A percentile compares a stretch with the other conserved stretches of the same genome.
Conservation (phyloP, 2,888 invertebrate genomes). For the Dicycla oo region DNA sequence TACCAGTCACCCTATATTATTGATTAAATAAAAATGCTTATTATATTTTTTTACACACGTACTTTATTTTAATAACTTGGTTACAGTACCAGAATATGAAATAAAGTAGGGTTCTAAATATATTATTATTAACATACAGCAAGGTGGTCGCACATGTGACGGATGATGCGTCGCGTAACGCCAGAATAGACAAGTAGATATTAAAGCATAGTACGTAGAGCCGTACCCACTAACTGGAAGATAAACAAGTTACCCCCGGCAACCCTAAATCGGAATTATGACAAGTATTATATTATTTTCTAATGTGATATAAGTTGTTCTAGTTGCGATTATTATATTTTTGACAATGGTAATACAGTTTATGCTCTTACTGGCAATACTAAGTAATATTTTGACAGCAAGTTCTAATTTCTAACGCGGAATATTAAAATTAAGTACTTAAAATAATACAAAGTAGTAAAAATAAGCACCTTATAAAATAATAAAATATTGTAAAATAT, state of each 20-base stretch:
- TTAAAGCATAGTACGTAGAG: no score
- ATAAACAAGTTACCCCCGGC: no score
- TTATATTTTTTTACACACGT: background rate
- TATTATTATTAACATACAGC: background rate
- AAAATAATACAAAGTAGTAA: slow-evolving; percentile 23
- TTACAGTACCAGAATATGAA: slow-evolving; percentile 11
- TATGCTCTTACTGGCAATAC: slow-evolving; percentile 5
- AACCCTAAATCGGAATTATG: background rate
- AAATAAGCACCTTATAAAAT: slow-evolving; percentile 1
- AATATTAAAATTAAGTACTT: background rate
- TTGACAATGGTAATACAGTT: slow-evolving; percentile 2
- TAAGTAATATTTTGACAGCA: background rate
- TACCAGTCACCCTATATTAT: no score
- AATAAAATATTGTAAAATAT: slow-evolving; percentile 15
- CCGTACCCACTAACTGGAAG: no score
- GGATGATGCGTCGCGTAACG: no score
- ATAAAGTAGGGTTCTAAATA: slow-evolving; percentile 9
- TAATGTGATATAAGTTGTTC: background rate
- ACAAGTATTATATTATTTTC: background rate
- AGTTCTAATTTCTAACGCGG: background rate
- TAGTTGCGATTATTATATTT: slow-evolving; percentile 21
- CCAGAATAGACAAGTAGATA: no score
- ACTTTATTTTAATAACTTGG: slow-evolving; percentile 27
- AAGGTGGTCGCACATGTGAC: no score
- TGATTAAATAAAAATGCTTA: no score